Percentiles rank a stretch among this genome's conserved stretches.
Conservation (phyloP, 2,113 vertebrate species). For the Gallinago media region DNA sequence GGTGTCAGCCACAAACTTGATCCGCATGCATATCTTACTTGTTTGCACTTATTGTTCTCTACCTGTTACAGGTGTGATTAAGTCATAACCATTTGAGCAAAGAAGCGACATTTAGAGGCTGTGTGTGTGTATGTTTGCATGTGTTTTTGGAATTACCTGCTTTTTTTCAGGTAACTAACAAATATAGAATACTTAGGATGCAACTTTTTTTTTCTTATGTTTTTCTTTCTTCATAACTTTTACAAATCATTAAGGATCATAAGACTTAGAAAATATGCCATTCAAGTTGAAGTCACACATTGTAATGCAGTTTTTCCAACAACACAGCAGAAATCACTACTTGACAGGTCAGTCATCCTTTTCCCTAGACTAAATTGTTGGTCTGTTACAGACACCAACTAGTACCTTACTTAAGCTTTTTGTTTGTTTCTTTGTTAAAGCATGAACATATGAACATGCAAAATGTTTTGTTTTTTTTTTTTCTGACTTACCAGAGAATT, state of each 20-base stretch:
- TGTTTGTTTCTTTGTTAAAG: neutral
- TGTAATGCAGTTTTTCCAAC: neutral
- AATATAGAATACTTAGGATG: neutral
- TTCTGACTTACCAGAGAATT: neutral
- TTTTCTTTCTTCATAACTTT: neutral
- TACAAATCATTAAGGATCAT: neutral
- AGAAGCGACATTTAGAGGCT: rapidly evolving
- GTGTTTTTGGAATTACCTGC: neutral
- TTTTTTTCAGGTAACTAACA: neutral
- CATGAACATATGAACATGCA: neutral
- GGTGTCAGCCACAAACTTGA: neutral
- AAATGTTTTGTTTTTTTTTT: neutral
- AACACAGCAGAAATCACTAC: neutral
- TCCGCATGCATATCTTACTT: neutral
- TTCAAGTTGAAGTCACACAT: neutral
- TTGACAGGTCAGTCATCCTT: neutral
- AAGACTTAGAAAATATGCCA: neutral
- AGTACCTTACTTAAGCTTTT: neutral
- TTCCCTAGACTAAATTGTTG: neutral
- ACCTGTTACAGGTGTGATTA: neutral
- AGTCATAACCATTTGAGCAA: neutral
- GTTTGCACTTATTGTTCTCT: neutral
- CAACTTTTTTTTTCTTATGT: neutral
- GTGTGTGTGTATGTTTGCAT: neutral
- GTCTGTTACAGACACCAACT: neutral